phyloP scores from a whole-genome alignment of 2,888 invertebrate species.

The Xestobium rufovillosum region DNA sequence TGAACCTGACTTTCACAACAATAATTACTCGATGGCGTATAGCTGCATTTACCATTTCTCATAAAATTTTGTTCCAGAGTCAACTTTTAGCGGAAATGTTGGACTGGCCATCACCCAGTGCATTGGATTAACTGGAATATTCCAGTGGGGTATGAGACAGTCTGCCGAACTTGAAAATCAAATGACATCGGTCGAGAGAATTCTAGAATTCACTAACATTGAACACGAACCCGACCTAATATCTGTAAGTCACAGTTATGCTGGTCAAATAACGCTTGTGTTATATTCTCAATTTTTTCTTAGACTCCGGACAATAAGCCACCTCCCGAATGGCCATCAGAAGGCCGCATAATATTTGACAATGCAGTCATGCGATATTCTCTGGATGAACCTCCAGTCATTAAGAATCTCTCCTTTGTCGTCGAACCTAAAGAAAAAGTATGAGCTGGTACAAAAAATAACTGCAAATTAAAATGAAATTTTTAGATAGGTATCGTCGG shows the following conservation, averaged over 20 bases:
- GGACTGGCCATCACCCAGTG: constrained; percentile 50
- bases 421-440: constrained; percentile 48
- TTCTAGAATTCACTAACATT: constrained; percentile 54
- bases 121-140: constrained; percentile 44
- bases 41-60: no score
- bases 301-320: constrained; percentile 43
- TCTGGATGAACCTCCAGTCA: constrained; percentile 53
- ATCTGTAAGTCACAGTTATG: constrained; percentile 28
- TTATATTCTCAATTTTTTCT: no score
- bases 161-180: constrained; percentile 58
- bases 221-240: constrained; percentile 41
- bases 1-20: no score
- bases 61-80: constrained; percentile 19
- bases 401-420: constrained; percentile 48
- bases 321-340: constrained; percentile 53
- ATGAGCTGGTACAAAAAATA: no score
- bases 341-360: constrained; percentile 54
- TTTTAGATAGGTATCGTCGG: constrained; percentile 49
- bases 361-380: constrained; percentile 57
- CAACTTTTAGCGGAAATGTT: constrained; percentile 42
- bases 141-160: constrained; percentile 62
- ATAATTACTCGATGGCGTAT: no score
- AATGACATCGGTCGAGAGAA: constrained; percentile 59
- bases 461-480: no score
- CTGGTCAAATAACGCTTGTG: no score